phyloP scores from a whole-genome alignment of 2,888 invertebrate genomes.

The Scaptodrosophila latifasciaeformis region DNA sequence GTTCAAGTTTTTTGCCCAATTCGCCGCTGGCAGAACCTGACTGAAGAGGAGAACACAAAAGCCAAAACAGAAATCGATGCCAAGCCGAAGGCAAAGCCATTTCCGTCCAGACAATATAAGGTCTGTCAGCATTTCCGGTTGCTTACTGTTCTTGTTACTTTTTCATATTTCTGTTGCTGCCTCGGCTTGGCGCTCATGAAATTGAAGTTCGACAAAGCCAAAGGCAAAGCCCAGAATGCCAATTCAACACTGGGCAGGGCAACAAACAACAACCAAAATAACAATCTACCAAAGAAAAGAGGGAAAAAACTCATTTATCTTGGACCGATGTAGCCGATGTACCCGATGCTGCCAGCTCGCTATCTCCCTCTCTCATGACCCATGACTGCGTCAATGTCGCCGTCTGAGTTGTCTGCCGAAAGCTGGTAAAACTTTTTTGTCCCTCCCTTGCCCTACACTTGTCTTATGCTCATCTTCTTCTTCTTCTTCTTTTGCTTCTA shows the following conservation, averaged over 20 bases:
- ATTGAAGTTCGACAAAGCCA: constrained; percentile 55
- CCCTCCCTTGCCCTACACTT: no score
- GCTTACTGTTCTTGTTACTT: constrained; percentile 13
- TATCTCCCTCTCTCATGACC: constrained; percentile 21
- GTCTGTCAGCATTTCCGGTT: constrained; percentile 53
- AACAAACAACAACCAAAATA: constrained; percentile 32
- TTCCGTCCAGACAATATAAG: constrained; percentile 64
- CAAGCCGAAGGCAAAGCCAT: constrained; percentile 56
- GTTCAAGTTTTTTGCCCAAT: constrained; percentile 27
- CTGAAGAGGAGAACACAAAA: constrained; percentile 24
- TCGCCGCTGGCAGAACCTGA: constrained; percentile 15
- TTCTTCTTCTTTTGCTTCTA: no score
- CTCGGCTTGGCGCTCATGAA: constrained; percentile 35
- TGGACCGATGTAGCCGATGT: background rate
- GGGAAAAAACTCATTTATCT: constrained; percentile 35
- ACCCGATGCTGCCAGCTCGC: background rate
- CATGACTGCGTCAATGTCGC: constrained; percentile 30
- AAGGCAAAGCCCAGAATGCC: constrained; percentile 9
- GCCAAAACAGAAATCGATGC: constrained; percentile 44
- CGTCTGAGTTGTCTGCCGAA: constrained; percentile 34
- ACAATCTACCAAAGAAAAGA: constrained; percentile 30
- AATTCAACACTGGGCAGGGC: constrained; percentile 13
- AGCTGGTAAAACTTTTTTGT: constrained; percentile 55
- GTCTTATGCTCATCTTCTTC: no score
- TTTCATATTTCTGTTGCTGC: constrained; percentile 35